These are phyloP conservation scores for Dinoponera quadriceps DNA, from an alignment of 1,140 invertebrate genomes.

Conservation along the genomic window DNA sequence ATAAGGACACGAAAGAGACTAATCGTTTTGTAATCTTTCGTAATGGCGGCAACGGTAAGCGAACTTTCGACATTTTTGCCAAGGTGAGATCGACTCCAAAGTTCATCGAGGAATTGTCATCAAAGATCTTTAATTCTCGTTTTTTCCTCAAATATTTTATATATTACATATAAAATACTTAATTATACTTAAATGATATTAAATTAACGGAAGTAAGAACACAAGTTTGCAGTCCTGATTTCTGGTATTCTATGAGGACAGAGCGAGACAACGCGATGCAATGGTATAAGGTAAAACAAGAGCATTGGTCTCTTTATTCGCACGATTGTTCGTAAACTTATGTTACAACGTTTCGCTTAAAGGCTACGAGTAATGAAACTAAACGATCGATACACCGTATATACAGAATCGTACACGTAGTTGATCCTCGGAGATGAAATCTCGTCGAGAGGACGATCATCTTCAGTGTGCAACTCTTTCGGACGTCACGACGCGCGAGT, in stretches of 20 bases:
- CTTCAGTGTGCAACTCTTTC: constrained; percentile 5
- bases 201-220: neutral
- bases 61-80: neutral
- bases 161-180: neutral
- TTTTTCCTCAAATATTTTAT: too few relatives aligned
- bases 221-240: neutral
- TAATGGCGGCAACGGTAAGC: neutral
- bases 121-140: too few relatives aligned
- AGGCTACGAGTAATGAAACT: constrained; percentile 60
- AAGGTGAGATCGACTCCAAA: neutral
- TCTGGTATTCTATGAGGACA: neutral
- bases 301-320: constrained; percentile 68
- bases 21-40: constrained; percentile 22
- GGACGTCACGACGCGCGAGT: neutral
- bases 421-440: constrained; percentile 28
- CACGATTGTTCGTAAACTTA: constrained; percentile 65
- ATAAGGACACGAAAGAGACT: constrained; percentile 37
- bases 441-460: constrained; percentile 6
- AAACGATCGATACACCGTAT: constrained; percentile 74
- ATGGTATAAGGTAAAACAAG: constrained; percentile 65
- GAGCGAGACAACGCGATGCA: neutral
- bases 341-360: constrained; percentile 62
- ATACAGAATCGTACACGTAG: constrained; percentile 81
- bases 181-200: neutral
- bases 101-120: neutral